phyloP scores from a whole-genome alignment of 2,113 vertebrate species.

The Agelaius phoeniceus region DNA sequence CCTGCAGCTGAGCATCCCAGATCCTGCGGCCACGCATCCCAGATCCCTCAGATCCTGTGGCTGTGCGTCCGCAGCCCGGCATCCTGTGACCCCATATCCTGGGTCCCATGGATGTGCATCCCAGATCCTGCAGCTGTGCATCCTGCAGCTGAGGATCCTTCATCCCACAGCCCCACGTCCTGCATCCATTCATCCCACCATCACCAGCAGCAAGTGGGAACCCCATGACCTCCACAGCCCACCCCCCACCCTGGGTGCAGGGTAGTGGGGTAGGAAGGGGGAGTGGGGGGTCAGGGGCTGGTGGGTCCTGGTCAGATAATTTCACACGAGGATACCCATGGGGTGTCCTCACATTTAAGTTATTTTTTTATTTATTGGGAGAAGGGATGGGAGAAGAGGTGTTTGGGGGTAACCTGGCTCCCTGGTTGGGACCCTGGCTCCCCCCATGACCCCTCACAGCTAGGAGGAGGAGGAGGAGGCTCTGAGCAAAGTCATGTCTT shows the following conservation, averaged over 20 bases:
- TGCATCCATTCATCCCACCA: background rate
- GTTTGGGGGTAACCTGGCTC: no score
- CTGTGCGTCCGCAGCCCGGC: background rate
- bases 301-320: background rate
- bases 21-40: background rate
- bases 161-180: background rate
- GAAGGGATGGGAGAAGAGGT: background rate
- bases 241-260: background rate
- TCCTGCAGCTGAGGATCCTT: background rate
- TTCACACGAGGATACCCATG: background rate
- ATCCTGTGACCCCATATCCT: background rate
- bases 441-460: background rate
- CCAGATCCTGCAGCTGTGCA: background rate
- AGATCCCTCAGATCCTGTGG: background rate
- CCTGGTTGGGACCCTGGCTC: background rate
- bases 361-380: conserved; percentile 57
- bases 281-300: background rate
- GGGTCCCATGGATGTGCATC: background rate
- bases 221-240: background rate
- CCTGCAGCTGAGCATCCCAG: background rate
- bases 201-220: background rate
- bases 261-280: background rate
- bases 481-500: background rate
- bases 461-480: background rate
- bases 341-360: background rate